Percentiles rank a stretch among this genome's conserved stretches.
phyloP scores from a whole-genome alignment of 2,797 vertebrate genomes.

The Chelonia mydas region DNA sequence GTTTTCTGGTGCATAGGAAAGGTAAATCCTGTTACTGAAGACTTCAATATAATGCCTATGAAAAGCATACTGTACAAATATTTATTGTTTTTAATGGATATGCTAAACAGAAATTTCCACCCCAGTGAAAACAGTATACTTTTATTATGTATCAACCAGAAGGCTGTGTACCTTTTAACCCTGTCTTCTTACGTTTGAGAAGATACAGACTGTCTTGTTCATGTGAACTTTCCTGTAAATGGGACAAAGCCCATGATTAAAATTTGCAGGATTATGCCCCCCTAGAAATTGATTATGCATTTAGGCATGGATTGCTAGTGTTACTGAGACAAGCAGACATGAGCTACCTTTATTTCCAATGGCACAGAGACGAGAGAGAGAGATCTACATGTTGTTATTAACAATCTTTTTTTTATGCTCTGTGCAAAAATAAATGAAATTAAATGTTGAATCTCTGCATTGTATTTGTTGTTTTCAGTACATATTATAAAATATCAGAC shows the following conservation, averaged over 20 bases:
- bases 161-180: neutral
- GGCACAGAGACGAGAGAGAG: slow-evolving; percentile 58
- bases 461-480: slow-evolving; percentile 22
- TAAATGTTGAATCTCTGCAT: slow-evolving; percentile 25
- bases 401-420: slow-evolving; percentile 39
- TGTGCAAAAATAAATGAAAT: slow-evolving; percentile 43
- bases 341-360: slow-evolving; percentile 42
- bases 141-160: neutral
- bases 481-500: slow-evolving; percentile 27
- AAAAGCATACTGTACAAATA: neutral
- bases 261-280: neutral
- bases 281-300: neutral
- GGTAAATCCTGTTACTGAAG: neutral
- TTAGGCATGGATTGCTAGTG: neutral
- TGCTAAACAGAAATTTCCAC: neutral
- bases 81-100: neutral
- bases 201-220: neutral
- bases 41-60: neutral
- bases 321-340: slow-evolving; percentile 43
- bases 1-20: neutral
- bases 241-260: slow-evolving; percentile 48
- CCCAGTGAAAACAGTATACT: neutral
- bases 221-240: slow-evolving; percentile 26
- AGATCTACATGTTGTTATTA: neutral
- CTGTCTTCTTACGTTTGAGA: neutral